These are phyloP conservation scores for Hippocampus guttulatus DNA, from an alignment of 2,113 vertebrate species.

Conservation along the genomic window DNA sequence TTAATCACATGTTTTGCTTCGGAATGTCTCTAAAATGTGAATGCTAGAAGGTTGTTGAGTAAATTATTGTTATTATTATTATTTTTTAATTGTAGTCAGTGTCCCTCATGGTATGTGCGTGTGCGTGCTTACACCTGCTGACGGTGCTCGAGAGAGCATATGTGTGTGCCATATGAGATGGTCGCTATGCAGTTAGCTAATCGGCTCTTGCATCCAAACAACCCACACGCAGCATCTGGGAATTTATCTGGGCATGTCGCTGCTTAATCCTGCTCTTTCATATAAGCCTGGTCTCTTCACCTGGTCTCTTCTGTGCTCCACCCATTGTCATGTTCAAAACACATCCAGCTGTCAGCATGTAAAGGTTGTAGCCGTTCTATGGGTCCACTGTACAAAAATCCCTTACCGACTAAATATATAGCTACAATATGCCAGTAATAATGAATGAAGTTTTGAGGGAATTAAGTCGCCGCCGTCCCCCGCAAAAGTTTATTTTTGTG, in stretches of 20 bases:
- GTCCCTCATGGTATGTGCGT: neutral
- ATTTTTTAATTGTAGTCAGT: neutral
- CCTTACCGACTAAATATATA: no score
- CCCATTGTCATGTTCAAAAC: neutral
- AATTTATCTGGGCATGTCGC: conserved; percentile 28
- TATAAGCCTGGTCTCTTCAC: conserved; percentile 17
- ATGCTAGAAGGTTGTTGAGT: neutral
- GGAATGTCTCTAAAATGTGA: neutral
- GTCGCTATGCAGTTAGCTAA: conserved; percentile 55
- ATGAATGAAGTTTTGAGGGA: no score
- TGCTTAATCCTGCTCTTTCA: conserved; percentile 48
- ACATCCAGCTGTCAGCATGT: conserved; percentile 2
- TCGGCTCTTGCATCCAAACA: conserved; percentile 57
- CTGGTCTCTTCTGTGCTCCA: conserved; percentile 21
- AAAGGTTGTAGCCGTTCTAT: no score
- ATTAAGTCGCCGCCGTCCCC: no score
- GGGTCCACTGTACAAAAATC: no score
- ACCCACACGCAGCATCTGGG: conserved; percentile 16
- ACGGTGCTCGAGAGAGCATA: conserved; percentile 42
- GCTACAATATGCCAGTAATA: no score
- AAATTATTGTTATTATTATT: no score
- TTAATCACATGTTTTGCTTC: neutral
- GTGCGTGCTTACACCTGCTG: conserved; percentile 14
- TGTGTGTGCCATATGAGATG: conserved; percentile 50
- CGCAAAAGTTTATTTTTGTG: neutral